phyloP scores from a whole-genome alignment of 2,113 vertebrate species.

The Stomatorhinus ivindoensis region DNA sequence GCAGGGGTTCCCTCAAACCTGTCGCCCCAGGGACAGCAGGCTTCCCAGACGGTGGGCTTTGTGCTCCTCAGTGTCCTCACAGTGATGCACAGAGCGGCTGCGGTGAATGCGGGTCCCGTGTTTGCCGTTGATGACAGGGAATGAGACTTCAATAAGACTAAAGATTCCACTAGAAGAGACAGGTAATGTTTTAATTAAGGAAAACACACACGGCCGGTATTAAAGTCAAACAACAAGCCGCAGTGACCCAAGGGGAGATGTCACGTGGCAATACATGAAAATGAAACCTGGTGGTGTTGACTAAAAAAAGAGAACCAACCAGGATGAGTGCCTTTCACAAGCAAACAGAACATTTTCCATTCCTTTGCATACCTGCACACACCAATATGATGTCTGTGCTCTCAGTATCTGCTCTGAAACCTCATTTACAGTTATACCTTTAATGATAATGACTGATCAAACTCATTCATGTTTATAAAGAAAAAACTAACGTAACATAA shows the following conservation, averaged over 20 bases:
- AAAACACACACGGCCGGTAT: neutral
- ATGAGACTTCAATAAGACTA: neutral
- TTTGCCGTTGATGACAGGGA: neutral
- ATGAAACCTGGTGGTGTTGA: conserved; percentile 6
- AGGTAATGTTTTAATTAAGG: conserved; percentile 10
- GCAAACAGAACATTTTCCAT: conserved; percentile 18
- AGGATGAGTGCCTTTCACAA: neutral
- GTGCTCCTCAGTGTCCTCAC: neutral
- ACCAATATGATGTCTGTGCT: neutral
- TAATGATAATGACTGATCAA: neutral
- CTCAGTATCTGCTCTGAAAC: neutral
- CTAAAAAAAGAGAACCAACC: conserved; percentile 22
- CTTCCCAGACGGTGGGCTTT: neutral
- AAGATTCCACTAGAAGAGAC: neutral
- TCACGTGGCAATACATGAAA: conserved; percentile 1
- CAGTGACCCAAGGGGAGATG: neutral
- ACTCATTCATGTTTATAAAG: neutral
- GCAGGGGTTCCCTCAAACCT: neutral
- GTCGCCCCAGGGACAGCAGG: neutral
- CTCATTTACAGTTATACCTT: neutral
- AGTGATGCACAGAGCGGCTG: neutral
- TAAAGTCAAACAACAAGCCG: neutral
- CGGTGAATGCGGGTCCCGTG: neutral
- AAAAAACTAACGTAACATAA: neutral
- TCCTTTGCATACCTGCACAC: neutral